These are phyloP conservation scores for Caracal caracal DNA, from an alignment of 2,113 vertebrate genomes.

Conservation along the genomic window DNA sequence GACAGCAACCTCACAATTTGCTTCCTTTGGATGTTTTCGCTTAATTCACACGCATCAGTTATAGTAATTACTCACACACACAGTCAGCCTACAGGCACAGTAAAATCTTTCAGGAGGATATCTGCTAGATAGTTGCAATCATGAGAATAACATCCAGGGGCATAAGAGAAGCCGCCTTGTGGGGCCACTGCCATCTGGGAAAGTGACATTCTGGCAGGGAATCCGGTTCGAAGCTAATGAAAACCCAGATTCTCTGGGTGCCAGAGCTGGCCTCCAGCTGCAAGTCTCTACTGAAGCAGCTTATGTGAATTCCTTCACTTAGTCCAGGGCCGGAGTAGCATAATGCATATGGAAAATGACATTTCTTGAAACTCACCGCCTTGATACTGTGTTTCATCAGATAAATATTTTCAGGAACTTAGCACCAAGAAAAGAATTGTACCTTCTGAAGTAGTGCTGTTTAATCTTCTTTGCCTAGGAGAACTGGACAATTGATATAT, in stretches of 20 bases:
- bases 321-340: background rate
- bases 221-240: background rate
- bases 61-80: background rate
- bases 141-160: slow-evolving; percentile 31
- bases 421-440: background rate
- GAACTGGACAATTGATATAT: background rate
- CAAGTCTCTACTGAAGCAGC: background rate
- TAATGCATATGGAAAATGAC: background rate
- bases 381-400: background rate
- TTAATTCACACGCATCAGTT: background rate
- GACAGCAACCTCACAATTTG: background rate
- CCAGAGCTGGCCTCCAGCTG: background rate
- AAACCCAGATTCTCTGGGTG: background rate
- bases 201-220: background rate
- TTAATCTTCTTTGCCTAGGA: background rate
- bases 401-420: background rate
- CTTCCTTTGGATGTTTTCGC: background rate
- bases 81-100: background rate
- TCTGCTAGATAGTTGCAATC: background rate
- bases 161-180: background rate
- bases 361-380: background rate
- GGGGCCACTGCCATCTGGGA: background rate
- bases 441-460: background rate
- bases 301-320: background rate
- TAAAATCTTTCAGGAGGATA: background rate